Evolutionary conservation across 1,140 invertebrate genomes (phyloP), one percentile per base, ranked within the genome.

Genomic region (Berghia stephanieae): DNA sequence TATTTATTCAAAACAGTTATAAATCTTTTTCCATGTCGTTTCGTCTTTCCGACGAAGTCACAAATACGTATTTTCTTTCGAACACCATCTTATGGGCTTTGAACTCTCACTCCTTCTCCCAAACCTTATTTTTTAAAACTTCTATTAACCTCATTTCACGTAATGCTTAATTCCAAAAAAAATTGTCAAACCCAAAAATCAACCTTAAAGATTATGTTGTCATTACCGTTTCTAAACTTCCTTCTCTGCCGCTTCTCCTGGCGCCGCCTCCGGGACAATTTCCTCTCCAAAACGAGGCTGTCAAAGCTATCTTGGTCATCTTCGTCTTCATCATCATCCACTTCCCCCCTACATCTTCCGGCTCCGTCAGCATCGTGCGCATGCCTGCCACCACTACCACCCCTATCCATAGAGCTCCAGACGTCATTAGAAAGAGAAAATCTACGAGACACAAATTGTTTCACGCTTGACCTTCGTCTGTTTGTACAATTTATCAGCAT

Each of bases 181-280:
- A n/a, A n/a, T n/a, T n/a, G n/a, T n/a, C n/a, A n/a, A n/a, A n/a
- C n/a, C n/a, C n/a, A n/a, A n/a, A n/a, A n/a, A n/a, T n/a, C n/a
- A n/a, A n/a, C n/a, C n/a, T n/a, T n/a, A n/a, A n/a, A n/a, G n/a
- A n/a, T n/a, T n/a, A n/a, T n/a, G n/a, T n/a, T n/a, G n/a, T n/a
- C n/a, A n/a, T 36, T 21, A 72, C 70, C 70, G 3, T 44, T 3
- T 18, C 40, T 38, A 6, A 36, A 38, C 24, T 52, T 67, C 24
- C 43, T 63, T 60, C 49, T 66, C 72, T 74, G 46, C 43, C 72
- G 69, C 66, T 75, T 78, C 49, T 78, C 70, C 66, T 78, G 71
- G 8, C 72, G 63, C 13, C 55, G 31, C 38, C 66, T 43, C 40
- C 63, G 63, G 18, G 77, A 78, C 63, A 78, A 16, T 52, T 46